Evolutionary conservation across 2,888 invertebrate genomes (phyloP).

Genomic region (Lagria hirta): DNA sequence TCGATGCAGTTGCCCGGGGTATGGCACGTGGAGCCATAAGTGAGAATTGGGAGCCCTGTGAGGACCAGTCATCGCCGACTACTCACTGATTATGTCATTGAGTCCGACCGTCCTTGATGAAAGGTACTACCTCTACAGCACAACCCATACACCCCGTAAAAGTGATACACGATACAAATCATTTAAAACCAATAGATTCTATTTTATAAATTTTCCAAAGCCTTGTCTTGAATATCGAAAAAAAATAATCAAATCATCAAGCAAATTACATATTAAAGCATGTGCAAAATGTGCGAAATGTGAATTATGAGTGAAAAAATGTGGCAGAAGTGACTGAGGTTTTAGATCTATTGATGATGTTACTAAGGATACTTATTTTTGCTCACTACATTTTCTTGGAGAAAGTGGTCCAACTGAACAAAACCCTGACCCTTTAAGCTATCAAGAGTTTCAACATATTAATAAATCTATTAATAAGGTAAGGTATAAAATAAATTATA

Average conservation of each 20-base stretch:
- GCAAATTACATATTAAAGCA: conserved; percentile 24
- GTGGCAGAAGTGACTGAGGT: conserved; percentile 25
- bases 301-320: conserved; percentile 28
- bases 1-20: conserved; percentile 19
- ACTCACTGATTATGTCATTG: too few relatives aligned
- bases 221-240: conserved; percentile 22
- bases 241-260: conserved; percentile 21
- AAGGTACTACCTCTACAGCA: too few relatives aligned
- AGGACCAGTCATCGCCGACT: too few relatives aligned
- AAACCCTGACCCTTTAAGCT: conserved; percentile 26
- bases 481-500: conserved; percentile 14
- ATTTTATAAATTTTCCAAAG: conserved; percentile 5
- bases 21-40: conserved; percentile 23
- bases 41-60: too few relatives aligned
- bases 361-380: conserved; percentile 28
- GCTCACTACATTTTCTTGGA: conserved; percentile 20
- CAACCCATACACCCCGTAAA: too few relatives aligned
- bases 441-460: conserved; percentile 28
- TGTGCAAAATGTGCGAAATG: conserved; percentile 26
- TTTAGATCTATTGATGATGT: conserved; percentile 24
- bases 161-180: conserved; percentile 1
- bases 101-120: too few relatives aligned
- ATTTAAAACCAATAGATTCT: conserved; percentile 1
- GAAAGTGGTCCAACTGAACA: conserved; percentile 21
- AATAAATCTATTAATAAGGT: conserved; percentile 28